phyloP scores from a whole-genome alignment of 2,888 invertebrate species.

The Macrosiphum euphorbiae region DNA sequence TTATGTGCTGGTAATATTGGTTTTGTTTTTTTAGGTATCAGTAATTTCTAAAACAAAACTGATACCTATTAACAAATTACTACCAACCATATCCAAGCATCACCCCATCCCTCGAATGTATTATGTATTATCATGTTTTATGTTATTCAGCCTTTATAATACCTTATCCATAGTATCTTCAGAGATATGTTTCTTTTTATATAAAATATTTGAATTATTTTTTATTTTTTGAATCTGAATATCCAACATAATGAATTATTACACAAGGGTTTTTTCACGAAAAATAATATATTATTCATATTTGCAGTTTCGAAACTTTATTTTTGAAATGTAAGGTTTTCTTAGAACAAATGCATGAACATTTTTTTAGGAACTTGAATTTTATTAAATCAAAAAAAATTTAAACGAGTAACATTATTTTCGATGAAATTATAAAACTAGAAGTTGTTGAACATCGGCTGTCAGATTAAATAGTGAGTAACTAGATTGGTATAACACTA shows the following conservation, averaged over 20 bases:
- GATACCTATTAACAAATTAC: not conserved
- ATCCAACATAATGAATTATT: not conserved
- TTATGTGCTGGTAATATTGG: not conserved
- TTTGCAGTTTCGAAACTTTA: not conserved
- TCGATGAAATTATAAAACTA: not conserved
- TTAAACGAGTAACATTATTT: not conserved
- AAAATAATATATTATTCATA: not conserved
- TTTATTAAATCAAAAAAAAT: not conserved
- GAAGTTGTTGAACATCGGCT: not conserved
- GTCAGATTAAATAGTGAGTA: not conserved
- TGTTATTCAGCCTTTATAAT: not conserved
- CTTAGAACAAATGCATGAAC: not conserved
- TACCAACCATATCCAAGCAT: not conserved
- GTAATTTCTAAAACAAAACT: not conserved
- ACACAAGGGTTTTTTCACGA: not conserved
- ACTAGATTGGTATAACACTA: not conserved
- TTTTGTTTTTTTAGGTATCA: not conserved
- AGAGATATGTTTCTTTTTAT: not conserved
- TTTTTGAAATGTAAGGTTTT: not conserved
- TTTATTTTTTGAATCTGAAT: not conserved
- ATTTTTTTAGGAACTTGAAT: not conserved
- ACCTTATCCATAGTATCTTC: not conserved
- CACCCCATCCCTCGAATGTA: not conserved
- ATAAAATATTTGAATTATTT: not conserved
- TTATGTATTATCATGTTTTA: not conserved